Base-by-base conservation (phyloP, 2,797 vertebrate species). In the Coregonus sp. region DNA sequence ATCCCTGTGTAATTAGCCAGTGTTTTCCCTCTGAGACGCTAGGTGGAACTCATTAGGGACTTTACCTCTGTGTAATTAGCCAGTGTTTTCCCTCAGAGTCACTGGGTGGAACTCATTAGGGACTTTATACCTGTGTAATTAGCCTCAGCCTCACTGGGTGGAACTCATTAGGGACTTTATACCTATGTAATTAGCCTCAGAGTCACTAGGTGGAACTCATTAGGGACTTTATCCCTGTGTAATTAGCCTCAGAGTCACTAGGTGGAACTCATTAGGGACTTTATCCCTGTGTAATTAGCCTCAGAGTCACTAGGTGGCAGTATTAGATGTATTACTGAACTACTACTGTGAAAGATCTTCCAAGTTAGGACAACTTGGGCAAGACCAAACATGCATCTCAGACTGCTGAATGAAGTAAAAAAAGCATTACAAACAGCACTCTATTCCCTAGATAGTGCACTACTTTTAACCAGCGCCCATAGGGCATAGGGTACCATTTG, bases 301-400 rank as follows among this genome's bases (percentile, higher is more conserved):
- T 6, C 61, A 12, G 4, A 35, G 59, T 87, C 94, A 94, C 94
- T 94, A 95, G 94, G 93, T 95, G 94, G 94, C 94, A 93, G 92
- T 95, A 85, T 94, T 94, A 80, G 91, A 91, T 90, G 85, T 91
- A 84, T 83, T 81, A 79, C 87, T 75, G 69, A 68, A 5, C n/a
- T 54, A 47, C 2, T 9, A 11, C 0, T 47, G 52, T 18, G 52
- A 20, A 84, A 81, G 80, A 76, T 5, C 59, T 7, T 15, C 29
- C 51, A 56, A 9, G 51, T 16, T 52, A 56, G 50, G 50, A 74
- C 71, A 51, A 54, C 35, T 25, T 11, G 37, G 29, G 20, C 73
- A 63, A 12, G 20, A 11, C 31, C 72, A 59, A 59, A 11, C 73
- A 65, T 29, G 25, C 73, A 5, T 59, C 6, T n/a, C 18, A 20